Base-by-base conservation (phyloP, 2,888 invertebrate species). In the Cataglyphis livida region DNA sequence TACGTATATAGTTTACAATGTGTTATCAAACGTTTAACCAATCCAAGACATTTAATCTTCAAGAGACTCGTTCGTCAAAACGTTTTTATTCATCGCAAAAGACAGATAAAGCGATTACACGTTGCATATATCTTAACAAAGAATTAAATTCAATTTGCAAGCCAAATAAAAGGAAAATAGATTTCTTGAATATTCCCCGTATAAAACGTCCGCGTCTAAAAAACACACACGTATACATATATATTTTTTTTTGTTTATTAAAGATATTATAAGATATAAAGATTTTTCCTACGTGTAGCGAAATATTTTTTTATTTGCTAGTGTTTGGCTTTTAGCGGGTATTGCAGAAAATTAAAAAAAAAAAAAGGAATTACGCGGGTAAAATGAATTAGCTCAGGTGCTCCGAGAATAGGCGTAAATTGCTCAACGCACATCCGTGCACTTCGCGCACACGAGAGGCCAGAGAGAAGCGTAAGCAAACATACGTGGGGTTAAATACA, bases 351-450 rank as follows among this genome's bases (percentile, higher is more conserved):
- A 84, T 85, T 84, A 88, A 89, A 21, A 21, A 21, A 21, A 88
- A 89, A 89, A 87, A 78, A 84, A 83, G 25, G 75, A 48, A 76
- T 54, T 21, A 35, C 7, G 59, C 64, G 62, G 68, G 85, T 66
- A 73, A 79, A 85, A 76, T 83, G 84, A 88, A 88, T 88, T 88
- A 88, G 84, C 85, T 75, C 83, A 75, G 75, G 61, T 84, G 84
- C 84, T 84, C 84, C 83, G 85, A 82, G 88, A 87, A 51, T 51
- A 87, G 87, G 86, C 89, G 89, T 87, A 89, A 89, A 89, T 88
- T 88, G 87, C 86, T 86, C 81, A 81, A 87, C 82, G 87, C 89
- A 86, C 79, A 82, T 88, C 81, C 85, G 73, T 78, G 51, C 74
- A 82, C 64, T 83, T 28, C 44, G 61, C 68, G 44, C 64, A 48